Evolutionary conservation across 2,888 invertebrate genomes (phyloP).

Genomic region (Amiota mariae): DNA sequence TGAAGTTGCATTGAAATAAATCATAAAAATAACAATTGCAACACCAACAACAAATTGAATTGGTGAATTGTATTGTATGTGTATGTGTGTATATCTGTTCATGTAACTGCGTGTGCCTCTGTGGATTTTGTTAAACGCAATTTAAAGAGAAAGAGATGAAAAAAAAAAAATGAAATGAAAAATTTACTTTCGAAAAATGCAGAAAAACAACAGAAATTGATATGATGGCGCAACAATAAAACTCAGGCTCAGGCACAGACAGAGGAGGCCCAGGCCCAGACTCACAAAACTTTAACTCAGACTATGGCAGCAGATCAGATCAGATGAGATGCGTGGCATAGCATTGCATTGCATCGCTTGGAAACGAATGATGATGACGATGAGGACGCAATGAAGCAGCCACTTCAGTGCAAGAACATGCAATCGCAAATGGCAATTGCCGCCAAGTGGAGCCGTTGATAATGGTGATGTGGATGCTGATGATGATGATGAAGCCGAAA

Average conservation of each 20-base stretch:
- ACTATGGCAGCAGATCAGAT: background rate
- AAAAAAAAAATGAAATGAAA: background rate
- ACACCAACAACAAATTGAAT: slow-evolving; percentile 10
- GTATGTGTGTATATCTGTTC: background rate
- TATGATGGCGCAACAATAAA: slow-evolving; percentile 9
- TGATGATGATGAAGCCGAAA: too few species aligned
- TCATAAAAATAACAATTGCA: slow-evolving; percentile 4
- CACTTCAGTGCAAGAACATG: slow-evolving; percentile 15
- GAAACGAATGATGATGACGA: background rate
- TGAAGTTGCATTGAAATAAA: background rate
- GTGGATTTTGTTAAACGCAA: slow-evolving; percentile 15
- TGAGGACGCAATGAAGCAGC: background rate
- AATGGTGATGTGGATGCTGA: too few species aligned
- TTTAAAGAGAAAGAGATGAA: slow-evolving; percentile 13
- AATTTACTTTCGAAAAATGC: slow-evolving; percentile 25
- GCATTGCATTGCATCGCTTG: too few species aligned
- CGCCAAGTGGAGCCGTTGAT: slow-evolving; percentile 4
- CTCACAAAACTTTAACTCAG: background rate
- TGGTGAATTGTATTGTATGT: background rate
- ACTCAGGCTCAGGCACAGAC: background rate
- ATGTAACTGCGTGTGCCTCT: background rate
- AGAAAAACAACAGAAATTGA: slow-evolving; percentile 5
- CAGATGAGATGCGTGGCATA: slow-evolving; percentile 20
- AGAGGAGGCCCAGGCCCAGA: background rate
- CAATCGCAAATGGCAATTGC: slow-evolving; percentile 26